These are phyloP conservation scores for Acanthosoma haemorrhoidale DNA, from an alignment of 2,888 invertebrate genomes.

Conservation along the genomic window DNA sequence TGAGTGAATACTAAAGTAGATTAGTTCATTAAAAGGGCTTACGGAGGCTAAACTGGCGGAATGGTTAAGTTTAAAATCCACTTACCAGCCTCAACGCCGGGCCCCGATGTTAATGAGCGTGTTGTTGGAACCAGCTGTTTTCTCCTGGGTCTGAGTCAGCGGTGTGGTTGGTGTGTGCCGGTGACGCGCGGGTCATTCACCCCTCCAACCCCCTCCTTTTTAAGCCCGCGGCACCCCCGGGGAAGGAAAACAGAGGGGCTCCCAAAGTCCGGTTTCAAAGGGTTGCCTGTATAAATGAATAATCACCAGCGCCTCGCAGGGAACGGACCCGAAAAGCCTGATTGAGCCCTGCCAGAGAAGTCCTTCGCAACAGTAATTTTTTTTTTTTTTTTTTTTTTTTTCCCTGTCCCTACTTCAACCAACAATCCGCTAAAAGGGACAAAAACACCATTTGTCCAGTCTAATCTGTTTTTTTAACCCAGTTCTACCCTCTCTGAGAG, in stretches of 20 bases:
- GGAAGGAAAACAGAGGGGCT: conserved; percentile 20
- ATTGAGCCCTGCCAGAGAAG: background rate
- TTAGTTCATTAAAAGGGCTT: background rate
- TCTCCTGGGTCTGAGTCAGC: conserved; percentile 20
- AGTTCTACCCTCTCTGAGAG: background rate
- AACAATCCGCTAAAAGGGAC: conserved; percentile 24
- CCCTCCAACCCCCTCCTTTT: background rate
- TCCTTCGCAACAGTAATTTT: conserved; percentile 13
- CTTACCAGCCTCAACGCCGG: background rate
- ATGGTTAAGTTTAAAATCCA: background rate
- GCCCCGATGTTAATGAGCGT: conserved; percentile 2
- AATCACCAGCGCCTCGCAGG: background rate
- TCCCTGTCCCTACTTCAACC: background rate
- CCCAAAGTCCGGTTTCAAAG: conserved; percentile 2
- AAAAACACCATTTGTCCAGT: conserved; percentile 29
- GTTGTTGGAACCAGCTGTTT: conserved; percentile 22
- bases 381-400: background rate
- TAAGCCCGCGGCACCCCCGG: background rate
- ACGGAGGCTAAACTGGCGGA: background rate
- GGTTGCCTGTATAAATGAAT: conserved; percentile 24
- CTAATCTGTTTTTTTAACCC: conserved; percentile 28
- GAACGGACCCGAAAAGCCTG: conserved; percentile 2
- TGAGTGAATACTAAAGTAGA: background rate
- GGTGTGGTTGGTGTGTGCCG: background rate
- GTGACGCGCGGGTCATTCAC: conserved; percentile 16